phyloP scores from a whole-genome alignment of 1,140 invertebrate species.

The Drosophila athabasca region DNA sequence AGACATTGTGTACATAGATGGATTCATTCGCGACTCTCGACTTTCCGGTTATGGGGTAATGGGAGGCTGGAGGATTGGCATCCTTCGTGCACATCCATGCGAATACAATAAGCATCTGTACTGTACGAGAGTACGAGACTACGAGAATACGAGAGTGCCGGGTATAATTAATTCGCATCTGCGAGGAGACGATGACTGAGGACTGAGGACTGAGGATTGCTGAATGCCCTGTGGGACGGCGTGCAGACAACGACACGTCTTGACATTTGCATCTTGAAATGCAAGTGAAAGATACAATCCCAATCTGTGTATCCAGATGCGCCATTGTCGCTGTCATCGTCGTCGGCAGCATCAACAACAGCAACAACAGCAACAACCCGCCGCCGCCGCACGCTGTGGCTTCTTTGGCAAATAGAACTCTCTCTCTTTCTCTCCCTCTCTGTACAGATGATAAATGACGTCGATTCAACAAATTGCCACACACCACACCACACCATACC shows the following conservation, averaged over 20 bases:
- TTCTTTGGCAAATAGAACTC: constrained; percentile 33
- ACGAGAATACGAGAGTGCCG: too few relatives aligned
- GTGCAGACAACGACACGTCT: constrained; percentile 48
- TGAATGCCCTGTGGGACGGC: not conserved
- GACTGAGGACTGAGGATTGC: too few relatives aligned
- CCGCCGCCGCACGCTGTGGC: constrained; percentile 24
- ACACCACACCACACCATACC: constrained; percentile 6
- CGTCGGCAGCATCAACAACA: constrained; percentile 28
- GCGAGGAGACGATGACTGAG: constrained; percentile 1
- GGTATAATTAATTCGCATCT: constrained; percentile 39
- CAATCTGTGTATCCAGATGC: constrained; percentile 77
- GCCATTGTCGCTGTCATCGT: constrained; percentile 58
- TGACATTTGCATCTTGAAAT: constrained; percentile 81
- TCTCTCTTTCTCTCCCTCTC: not conserved
- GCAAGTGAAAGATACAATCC: constrained; percentile 81
- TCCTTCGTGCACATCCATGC: not conserved
- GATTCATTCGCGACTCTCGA: too few relatives aligned
- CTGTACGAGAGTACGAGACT: too few relatives aligned
- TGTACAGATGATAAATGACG: constrained; percentile 78
- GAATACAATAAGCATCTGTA: constrained; percentile 9
- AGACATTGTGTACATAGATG: too few relatives aligned
- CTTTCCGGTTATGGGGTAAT: too few relatives aligned
- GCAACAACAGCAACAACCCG: constrained; percentile 14
- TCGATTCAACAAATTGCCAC: constrained; percentile 70
- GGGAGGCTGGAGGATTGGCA: too few relatives aligned